phyloP scores from a whole-genome alignment of 2,888 invertebrate genomes.

The Standfussiana lucernea region DNA sequence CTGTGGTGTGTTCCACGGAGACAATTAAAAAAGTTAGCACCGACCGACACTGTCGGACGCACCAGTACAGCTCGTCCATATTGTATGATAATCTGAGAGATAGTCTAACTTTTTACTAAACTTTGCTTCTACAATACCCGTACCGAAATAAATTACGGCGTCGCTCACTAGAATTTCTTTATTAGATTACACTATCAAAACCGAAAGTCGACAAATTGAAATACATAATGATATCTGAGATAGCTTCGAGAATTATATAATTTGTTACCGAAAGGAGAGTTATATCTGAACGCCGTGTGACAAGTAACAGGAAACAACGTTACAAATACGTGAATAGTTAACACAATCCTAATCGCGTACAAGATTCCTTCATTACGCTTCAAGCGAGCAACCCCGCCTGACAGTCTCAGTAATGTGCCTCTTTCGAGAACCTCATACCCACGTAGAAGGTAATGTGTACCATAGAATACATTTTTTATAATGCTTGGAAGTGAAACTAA shows the following conservation, averaged over 20 bases:
- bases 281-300: not conserved
- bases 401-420: slow-evolving; percentile 27
- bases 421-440: slow-evolving; percentile 13
- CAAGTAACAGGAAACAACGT: slow-evolving; percentile 49
- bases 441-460: slow-evolving; percentile 7
- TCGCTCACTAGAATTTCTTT: slow-evolving; percentile 59
- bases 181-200: slow-evolving; percentile 61
- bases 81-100: slow-evolving; percentile 72
- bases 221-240: slow-evolving; percentile 19
- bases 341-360: slow-evolving; percentile 70
- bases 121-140: slow-evolving; percentile 59
- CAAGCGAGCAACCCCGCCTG: slow-evolving; percentile 13
- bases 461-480: slow-evolving; percentile 35
- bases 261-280: not conserved
- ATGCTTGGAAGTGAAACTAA: slow-evolving; percentile 56
- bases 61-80: slow-evolving; percentile 63
- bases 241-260: slow-evolving; percentile 15
- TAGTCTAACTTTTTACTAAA: slow-evolving; percentile 70
- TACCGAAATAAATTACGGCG: slow-evolving; percentile 58
- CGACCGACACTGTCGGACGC: slow-evolving; percentile 48
- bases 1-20: slow-evolving; percentile 47
- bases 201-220: slow-evolving; percentile 43
- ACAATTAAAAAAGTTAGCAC: slow-evolving; percentile 67
- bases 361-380: slow-evolving; percentile 70
- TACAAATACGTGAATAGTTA: slow-evolving; percentile 68